A percentile compares a stretch with the other conserved stretches of the same genome.
Evolutionary conservation across 2,797 vertebrate genomes (phyloP).

Genomic region (Lophotriccus pileatus): DNA sequence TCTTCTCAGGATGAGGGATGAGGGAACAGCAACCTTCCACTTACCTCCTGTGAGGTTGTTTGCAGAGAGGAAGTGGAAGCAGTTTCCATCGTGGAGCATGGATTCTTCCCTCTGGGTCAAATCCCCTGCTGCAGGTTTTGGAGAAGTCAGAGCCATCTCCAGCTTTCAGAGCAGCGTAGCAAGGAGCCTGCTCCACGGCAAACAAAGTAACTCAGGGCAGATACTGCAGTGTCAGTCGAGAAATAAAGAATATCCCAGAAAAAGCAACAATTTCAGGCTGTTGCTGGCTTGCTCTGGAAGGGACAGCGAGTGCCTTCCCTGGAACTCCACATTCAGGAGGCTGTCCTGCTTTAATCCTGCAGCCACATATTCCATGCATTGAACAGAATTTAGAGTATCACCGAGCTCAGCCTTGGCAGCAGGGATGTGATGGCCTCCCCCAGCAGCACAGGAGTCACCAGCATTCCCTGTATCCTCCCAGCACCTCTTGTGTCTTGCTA

Average conservation of each 20-base stretch:
- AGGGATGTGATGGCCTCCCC: background rate
- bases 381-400: background rate
- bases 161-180: background rate
- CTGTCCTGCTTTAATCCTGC: background rate
- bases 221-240: background rate
- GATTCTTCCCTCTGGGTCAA: background rate
- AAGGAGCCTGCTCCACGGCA: background rate
- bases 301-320: background rate
- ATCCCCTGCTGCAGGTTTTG: conserved; percentile 1
- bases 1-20: background rate
- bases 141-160: conserved; percentile 15
- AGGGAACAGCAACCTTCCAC: background rate
- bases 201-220: background rate
- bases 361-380: background rate
- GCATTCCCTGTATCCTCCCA: background rate
- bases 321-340: background rate
- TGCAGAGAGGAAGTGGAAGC: conserved; percentile 47
- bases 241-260: background rate
- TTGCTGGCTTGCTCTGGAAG: background rate
- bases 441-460: background rate
- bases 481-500: background rate
- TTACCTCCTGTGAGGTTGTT: conserved; percentile 51
- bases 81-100: background rate
- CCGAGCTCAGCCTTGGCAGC: background rate
- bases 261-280: background rate